Conservation (phyloP, 2,113 vertebrate species). For the Austrofundulus limnaeus region DNA sequence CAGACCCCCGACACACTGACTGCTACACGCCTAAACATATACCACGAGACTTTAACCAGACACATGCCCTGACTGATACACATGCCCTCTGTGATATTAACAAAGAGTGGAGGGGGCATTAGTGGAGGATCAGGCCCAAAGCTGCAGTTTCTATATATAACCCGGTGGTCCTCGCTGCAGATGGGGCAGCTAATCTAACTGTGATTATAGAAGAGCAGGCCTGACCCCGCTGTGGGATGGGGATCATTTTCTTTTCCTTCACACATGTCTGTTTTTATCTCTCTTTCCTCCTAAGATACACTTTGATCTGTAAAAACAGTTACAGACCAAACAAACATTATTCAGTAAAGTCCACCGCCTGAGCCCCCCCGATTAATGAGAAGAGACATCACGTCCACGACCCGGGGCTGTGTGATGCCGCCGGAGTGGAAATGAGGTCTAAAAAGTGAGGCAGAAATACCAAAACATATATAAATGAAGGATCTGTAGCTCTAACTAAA, state of each 20-base stretch:
- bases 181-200: slow-evolving; percentile 77
- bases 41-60: slow-evolving; percentile 46
- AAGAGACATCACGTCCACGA: neutral
- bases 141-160: slow-evolving; percentile 87
- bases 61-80: slow-evolving; percentile 42
- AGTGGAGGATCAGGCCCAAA: slow-evolving; percentile 82
- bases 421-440: neutral
- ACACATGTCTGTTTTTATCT: slow-evolving; percentile 20
- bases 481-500: neutral
- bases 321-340: neutral
- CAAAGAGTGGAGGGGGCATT: slow-evolving; percentile 84
- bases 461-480: neutral
- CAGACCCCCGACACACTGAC: slow-evolving; percentile 23
- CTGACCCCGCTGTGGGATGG: slow-evolving; percentile 37
- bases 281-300: slow-evolving; percentile 8
- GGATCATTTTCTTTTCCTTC: slow-evolving; percentile 54
- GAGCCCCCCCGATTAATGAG: neutral
- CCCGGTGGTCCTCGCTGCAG: slow-evolving; percentile 66
- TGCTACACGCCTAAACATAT: slow-evolving; percentile 44
- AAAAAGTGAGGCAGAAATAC: neutral
- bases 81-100: slow-evolving; percentile 79
- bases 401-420: slow-evolving; percentile 3
- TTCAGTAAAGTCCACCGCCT: neutral
- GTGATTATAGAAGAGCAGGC: slow-evolving; percentile 66
- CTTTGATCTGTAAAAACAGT: slow-evolving; percentile 2